phyloP scores from a whole-genome alignment of 2,113 vertebrate species.

The Sprattus sprattus region DNA sequence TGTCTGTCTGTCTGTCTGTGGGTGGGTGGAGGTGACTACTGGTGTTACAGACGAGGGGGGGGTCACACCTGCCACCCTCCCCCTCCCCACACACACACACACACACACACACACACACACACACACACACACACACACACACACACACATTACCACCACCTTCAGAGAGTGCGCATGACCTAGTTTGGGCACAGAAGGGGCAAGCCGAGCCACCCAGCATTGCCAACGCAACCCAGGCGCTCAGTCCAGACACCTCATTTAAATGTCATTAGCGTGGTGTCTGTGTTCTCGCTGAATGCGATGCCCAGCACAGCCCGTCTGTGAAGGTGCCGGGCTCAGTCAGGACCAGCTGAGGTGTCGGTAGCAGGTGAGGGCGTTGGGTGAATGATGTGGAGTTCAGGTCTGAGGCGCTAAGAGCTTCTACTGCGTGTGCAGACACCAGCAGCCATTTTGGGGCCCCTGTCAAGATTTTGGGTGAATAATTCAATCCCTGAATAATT shows the following conservation, averaged over 20 bases:
- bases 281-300: not conserved
- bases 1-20: too few relatives aligned
- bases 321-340: not conserved
- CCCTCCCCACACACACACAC: not conserved
- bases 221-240: not conserved
- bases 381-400: not conserved
- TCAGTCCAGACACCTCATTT: not conserved
- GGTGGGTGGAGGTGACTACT: not conserved
- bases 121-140: constrained; percentile 8
- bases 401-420: too few relatives aligned
- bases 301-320: not conserved
- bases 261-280: not conserved
- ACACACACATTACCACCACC: not conserved
- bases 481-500: constrained; percentile 11
- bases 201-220: not conserved
- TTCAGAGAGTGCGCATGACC: not conserved
- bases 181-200: not conserved
- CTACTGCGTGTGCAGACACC: not conserved
- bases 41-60: not conserved
- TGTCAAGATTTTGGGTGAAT: not conserved
- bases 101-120: constrained; percentile 2
- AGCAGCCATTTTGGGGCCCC: not conserved
- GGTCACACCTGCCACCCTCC: not conserved
- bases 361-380: not conserved
- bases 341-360: not conserved